These are phyloP conservation scores for Tubulanus polymorphus DNA, from an alignment of 2,888 invertebrate genomes.

Conservation along the genomic window DNA sequence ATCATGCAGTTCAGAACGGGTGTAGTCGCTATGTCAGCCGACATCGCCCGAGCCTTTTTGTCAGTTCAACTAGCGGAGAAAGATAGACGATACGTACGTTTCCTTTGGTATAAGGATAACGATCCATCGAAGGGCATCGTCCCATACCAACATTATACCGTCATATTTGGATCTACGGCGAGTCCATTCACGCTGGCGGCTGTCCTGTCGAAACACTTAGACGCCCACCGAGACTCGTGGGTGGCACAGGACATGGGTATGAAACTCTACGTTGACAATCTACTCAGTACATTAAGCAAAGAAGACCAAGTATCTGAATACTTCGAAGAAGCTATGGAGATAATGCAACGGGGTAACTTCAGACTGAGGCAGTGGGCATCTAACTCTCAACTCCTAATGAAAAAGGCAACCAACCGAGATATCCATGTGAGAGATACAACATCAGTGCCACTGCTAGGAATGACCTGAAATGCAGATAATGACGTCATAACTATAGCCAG, in stretches of 20 bases:
- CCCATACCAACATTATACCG: conserved; percentile 8
- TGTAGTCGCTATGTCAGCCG: background rate
- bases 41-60: background rate
- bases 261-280: conserved; percentile 16
- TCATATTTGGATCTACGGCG: conserved; percentile 13
- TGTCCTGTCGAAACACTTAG: conserved; percentile 1
- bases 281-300: conserved; percentile 6
- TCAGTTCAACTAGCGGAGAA: background rate
- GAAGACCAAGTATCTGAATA: conserved; percentile 2
- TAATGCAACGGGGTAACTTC: conserved; percentile 11
- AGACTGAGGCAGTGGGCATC: conserved; percentile 14
- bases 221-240: background rate
- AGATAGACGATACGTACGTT: background rate
- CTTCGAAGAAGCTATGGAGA: conserved; percentile 6
- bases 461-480: background rate
- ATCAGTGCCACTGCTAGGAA: background rate
- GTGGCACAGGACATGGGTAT: background rate
- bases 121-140: background rate
- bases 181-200: background rate
- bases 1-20: background rate
- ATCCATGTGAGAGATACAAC: background rate
- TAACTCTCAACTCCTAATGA: conserved; percentile 5
- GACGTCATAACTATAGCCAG: background rate
- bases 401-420: background rate
- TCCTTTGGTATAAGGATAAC: background rate